These are phyloP conservation scores for Chelonus insularis DNA, from an alignment of 1,140 invertebrate species.

Conservation along the genomic window DNA sequence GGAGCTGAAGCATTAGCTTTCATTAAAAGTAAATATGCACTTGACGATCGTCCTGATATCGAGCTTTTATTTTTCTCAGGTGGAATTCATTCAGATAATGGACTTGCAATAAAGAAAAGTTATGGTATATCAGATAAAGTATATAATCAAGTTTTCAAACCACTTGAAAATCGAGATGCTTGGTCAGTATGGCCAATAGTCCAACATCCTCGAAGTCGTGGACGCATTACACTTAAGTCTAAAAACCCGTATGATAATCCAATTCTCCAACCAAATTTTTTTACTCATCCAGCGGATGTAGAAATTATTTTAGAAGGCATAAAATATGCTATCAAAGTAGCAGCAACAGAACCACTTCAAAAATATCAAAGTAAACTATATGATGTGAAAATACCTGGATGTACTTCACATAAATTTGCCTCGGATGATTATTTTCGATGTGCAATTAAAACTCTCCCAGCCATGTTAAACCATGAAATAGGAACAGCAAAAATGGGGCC, in stretches of 20 bases:
- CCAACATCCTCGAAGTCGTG: conserved; percentile 71
- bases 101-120: conserved; percentile 61
- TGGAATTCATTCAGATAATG: conserved; percentile 67
- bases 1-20: conserved; percentile 62
- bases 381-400: conserved; percentile 64
- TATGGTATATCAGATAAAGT: conserved; percentile 58
- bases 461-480: conserved; percentile 72
- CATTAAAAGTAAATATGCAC: conserved; percentile 58
- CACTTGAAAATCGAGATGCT: conserved; percentile 61
- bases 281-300: conserved; percentile 67
- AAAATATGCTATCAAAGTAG: conserved; percentile 63
- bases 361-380: conserved; percentile 64
- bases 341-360: conserved; percentile 61
- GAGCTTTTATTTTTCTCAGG: conserved; percentile 62
- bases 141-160: conserved; percentile 44
- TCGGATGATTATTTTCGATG: conserved; percentile 76
- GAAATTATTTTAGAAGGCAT: conserved; percentile 68
- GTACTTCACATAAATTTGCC: conserved; percentile 59
- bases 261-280: conserved; percentile 83
- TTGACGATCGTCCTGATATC: conserved; percentile 60
- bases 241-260: conserved; percentile 76
- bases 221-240: conserved; percentile 68
- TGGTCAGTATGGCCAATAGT: conserved; percentile 51
- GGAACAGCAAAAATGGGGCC: conserved; percentile 80
- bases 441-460: conserved; percentile 65